phyloP scores from a whole-genome alignment of 2,113 vertebrate genomes.

The Urocolius indicus region DNA sequence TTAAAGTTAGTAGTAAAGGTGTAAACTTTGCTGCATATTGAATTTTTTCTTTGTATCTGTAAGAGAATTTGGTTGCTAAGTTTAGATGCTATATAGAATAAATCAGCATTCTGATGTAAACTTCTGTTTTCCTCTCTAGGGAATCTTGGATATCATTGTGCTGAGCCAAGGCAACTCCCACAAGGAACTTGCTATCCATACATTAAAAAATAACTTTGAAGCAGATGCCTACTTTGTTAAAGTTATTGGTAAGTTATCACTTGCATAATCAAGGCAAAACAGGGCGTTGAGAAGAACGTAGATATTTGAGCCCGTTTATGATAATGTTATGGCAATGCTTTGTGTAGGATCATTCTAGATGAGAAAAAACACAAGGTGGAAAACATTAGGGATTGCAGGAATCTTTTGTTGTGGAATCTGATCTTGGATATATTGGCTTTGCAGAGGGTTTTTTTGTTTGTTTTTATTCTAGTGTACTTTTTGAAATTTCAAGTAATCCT shows the following conservation, averaged over 20 bases:
- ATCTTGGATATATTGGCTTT: not conserved
- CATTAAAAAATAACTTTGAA: constrained; percentile 97
- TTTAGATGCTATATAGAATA: not conserved
- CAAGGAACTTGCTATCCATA: constrained; percentile 85
- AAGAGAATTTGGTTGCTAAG: not conserved
- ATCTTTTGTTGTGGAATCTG: not conserved
- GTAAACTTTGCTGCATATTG: not conserved
- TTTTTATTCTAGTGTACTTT: not conserved
- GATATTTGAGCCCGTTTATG: not conserved
- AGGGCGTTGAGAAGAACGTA: not conserved
- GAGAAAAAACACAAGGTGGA: not conserved
- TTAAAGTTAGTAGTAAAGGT: not conserved
- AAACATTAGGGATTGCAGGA: not conserved
- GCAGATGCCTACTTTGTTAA: constrained; percentile 98
- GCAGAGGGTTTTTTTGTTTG: not conserved
- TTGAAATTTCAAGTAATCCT: not conserved
- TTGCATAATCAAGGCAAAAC: not conserved
- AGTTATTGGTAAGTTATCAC: constrained; percentile 92
- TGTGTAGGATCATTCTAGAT: not conserved
- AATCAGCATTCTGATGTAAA: not conserved
- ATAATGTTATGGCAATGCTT: not conserved
- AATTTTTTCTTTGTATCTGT: not conserved
- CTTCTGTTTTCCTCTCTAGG: constrained; percentile 72
- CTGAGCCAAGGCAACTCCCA: constrained; percentile 81
- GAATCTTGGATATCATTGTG: constrained; percentile 95